Conservation (phyloP, 1,140 invertebrate species). For the Drosophila sulfurigaster region DNA sequence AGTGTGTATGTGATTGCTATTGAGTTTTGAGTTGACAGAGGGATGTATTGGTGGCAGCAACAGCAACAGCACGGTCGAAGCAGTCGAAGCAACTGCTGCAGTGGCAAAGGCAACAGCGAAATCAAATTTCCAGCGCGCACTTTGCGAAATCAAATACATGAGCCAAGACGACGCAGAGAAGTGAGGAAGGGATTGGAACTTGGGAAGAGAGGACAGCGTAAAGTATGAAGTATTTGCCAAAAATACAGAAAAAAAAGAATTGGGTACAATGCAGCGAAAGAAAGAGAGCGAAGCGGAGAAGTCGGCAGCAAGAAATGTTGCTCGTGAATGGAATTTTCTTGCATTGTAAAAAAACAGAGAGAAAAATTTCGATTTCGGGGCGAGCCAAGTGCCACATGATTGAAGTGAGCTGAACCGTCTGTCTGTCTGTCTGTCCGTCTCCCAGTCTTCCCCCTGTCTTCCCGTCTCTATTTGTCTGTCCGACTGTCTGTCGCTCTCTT, state of each 20-base stretch:
- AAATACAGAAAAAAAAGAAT: conserved; percentile 57
- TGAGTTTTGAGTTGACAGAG: conserved; percentile 60
- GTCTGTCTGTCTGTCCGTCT: not conserved
- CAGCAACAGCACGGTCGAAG: conserved; percentile 25
- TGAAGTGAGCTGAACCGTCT: conserved; percentile 63
- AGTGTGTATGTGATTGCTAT: conserved; percentile 59
- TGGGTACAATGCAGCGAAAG: conserved; percentile 59
- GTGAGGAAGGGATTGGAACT: not conserved
- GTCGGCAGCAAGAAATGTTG: conserved; percentile 51
- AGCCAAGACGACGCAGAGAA: not conserved
- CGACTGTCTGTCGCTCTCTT: not conserved
- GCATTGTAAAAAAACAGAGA: conserved; percentile 68
- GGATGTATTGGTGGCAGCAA: conserved; percentile 53
- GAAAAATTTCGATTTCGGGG: conserved; percentile 53
- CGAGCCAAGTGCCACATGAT: conserved; percentile 74
- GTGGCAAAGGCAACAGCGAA: conserved; percentile 49
- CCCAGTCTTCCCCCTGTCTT: no score
- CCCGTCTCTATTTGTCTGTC: not conserved
- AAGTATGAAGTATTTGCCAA: conserved; percentile 77
- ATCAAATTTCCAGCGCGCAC: conserved; percentile 79
- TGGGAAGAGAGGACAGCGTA: conserved; percentile 6
- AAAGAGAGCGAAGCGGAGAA: conserved; percentile 14
- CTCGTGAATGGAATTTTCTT: conserved; percentile 70
- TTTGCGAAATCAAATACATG: conserved; percentile 78
- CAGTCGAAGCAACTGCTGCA: conserved; percentile 27